Base-by-base conservation (phyloP, 53 echinoderm and acorn worm genomes). In the Paelopatides confundens region DNA sequence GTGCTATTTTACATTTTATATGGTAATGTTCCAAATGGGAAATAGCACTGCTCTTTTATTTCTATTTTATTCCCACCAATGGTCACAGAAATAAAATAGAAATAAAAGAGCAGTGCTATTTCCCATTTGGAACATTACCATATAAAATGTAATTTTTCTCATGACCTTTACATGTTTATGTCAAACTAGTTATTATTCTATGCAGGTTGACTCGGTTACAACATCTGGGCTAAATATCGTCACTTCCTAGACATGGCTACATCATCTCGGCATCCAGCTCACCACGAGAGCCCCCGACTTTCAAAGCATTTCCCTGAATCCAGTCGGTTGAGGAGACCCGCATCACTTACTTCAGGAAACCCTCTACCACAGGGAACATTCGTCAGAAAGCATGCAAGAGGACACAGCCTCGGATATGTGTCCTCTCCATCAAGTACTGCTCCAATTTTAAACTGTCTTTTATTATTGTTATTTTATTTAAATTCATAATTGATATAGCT, bases 341-440 rank as follows among this genome's bases (percentile, higher is more conserved):
- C 81, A 53, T 81, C 81, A 52, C n/a, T 81, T 43, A 81, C 52
- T 21, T 81, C 81, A 24, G 52, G 33, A 27, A 49, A n/a, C n/a
- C 17, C 52, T 4, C 33, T 51, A n/a, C 33, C 18, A n/a, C 81
- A 81, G 53, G 35, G 18, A 14, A 51, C 81, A 52, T 58, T 53
- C 28, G 81, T 81, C 52, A 81, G 81, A 49, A 81, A 51, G 31
- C 91, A 90, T 86, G 69, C 86, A 2, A 78, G 91, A 46, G 91
- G 91, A 18, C 91, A 90, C 39, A 90, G 91, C 34, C 82, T 90
- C 14, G 91, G 91, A 21, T 86, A 81, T 33, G 86, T 90, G 29
- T 86, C 91, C 31, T 90, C 91, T 31, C 91, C 91, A 12, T 81
- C 81, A 43, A 85, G 91, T 90, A 74, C 23, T 27, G 27, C 36